phyloP scores from a whole-genome alignment of 2,888 invertebrate genomes.

The Drosophila lutescens region DNA sequence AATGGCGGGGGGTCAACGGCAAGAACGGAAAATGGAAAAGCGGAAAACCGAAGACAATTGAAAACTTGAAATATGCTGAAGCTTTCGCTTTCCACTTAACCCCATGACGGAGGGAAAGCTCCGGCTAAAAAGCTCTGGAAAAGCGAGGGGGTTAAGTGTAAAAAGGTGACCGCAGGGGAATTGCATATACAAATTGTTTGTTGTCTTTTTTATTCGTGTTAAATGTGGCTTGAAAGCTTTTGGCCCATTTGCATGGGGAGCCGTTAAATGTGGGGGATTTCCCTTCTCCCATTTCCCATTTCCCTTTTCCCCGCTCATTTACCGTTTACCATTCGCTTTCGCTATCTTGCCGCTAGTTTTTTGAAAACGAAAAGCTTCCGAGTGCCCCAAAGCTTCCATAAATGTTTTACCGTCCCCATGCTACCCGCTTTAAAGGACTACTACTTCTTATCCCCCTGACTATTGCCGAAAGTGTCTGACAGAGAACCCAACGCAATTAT shows the following conservation, averaged over 20 bases:
- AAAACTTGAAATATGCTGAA: constrained; percentile 34
- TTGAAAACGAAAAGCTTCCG: constrained; percentile 13
- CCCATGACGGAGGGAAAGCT: constrained; percentile 1
- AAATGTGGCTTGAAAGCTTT: constrained; percentile 41
- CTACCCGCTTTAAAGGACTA: neutral
- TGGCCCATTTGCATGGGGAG: constrained; percentile 5
- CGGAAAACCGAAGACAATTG: constrained; percentile 24
- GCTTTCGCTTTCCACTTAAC: constrained; percentile 18
- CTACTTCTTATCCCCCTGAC: constrained; percentile 18
- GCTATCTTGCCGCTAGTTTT: constrained; percentile 19
- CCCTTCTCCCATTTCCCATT: neutral
- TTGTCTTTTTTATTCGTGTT: constrained; percentile 24
- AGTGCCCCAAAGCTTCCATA: constrained; percentile 23
- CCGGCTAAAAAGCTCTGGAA: constrained; percentile 21
- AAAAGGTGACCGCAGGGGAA: constrained; percentile 5
- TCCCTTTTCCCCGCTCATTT: neutral
- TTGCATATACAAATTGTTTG: constrained; percentile 18
- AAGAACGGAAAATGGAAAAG: constrained; percentile 3
- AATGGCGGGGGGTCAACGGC: constrained; percentile 4
- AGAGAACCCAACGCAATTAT: constrained; percentile 41
- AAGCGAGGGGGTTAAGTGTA: constrained; percentile 5
- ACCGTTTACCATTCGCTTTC: constrained; percentile 2
- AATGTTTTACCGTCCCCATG: constrained; percentile 14
- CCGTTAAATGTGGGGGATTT: constrained; percentile 4
- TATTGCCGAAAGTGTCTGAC: constrained; percentile 30